Conservation (phyloP, 1,140 invertebrate genomes). For the Drosophila prosaltans region DNA sequence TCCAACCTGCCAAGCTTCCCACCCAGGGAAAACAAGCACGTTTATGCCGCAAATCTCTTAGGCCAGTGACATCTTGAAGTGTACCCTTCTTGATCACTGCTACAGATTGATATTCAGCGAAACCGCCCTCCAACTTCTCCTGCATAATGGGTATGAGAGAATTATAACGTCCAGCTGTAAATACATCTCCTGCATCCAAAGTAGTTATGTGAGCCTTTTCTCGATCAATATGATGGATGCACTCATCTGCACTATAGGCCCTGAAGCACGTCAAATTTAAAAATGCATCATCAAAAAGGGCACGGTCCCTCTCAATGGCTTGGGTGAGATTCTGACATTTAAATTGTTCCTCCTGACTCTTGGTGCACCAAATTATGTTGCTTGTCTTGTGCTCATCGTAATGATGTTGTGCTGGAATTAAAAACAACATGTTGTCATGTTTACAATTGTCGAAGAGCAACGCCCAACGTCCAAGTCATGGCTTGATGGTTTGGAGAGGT, state of each 20-base stretch:
- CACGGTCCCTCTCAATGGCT: conserved; percentile 87
- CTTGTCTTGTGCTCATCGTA: conserved; percentile 66
- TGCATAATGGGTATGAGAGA: conserved; percentile 95
- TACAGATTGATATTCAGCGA: conserved; percentile 90
- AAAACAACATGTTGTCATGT: conserved; percentile 10
- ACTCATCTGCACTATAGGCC: conserved; percentile 91
- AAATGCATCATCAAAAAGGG: conserved; percentile 86
- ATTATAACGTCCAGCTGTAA: conserved; percentile 95
- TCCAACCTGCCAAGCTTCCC: conserved; percentile 95
- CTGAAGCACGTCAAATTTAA: conserved; percentile 87
- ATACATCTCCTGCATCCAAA: conserved; percentile 96
- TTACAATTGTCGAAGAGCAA: conserved; percentile 40
- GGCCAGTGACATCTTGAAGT: conserved; percentile 85
- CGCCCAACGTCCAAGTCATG: conserved; percentile 33
- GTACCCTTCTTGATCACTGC: conserved; percentile 91
- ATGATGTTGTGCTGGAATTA: conserved; percentile 67
- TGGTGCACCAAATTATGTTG: conserved; percentile 89
- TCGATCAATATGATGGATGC: conserved; percentile 90
- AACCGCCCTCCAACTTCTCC: conserved; percentile 86
- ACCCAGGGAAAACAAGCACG: conserved; percentile 96
- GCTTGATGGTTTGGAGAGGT: neutral
- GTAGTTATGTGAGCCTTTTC: conserved; percentile 93
- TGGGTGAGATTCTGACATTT: conserved; percentile 90
- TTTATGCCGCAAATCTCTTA: conserved; percentile 89
- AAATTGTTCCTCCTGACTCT: conserved; percentile 87